Base-by-base conservation (phyloP, 2,113 vertebrate genomes). In the Leucopsar rothschildi region DNA sequence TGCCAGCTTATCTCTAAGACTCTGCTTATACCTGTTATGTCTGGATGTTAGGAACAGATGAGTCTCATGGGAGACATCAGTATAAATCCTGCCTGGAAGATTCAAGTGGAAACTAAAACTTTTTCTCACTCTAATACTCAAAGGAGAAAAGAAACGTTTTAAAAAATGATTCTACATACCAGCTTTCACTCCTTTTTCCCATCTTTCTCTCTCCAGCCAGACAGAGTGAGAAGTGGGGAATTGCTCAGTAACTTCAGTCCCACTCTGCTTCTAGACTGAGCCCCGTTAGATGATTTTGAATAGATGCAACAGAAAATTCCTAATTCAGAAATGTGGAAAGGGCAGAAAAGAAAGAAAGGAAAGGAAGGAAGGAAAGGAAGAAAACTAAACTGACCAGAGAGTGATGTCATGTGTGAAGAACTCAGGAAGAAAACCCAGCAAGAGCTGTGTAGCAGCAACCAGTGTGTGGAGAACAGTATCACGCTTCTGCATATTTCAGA, bases 1-100 rank as follows among this genome's bases (percentile, higher is more conserved):
- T 82, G 88, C 82, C 92, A 93, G 80, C 37, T 90, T 76, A 86
- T 96, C 92, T 93, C 80, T 60, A 92, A 77, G 68, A 29, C 64
- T 84, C 82, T 60, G 39, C 79, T 95, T 70, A 52, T 86, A 80
- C 56, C 86, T 93, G 82, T 93, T 94, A 73, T 76, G 88, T 95
- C 86, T 92, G 91, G 76, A 90, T 68, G 56, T 70, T 59, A 92
- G 64, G 39, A 95, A 77, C 31, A 82, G 80, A 93, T 23, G 82
- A 86, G 52, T 21, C 87, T 94, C 64, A 21, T 1, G 87, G 78
- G 94, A 92, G 28, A 50, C 31, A 12, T 97, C 64, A 83, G 47
- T 29, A 63, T 49, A 88, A 95, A 83, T 64, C 35, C 63, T 91
- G 50, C 85, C 87, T 96, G 90, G 60, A 95, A 93, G 69, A 73